phyloP scores from a whole-genome alignment of 1,140 invertebrate species.

The Drosophila micromelanica region DNA sequence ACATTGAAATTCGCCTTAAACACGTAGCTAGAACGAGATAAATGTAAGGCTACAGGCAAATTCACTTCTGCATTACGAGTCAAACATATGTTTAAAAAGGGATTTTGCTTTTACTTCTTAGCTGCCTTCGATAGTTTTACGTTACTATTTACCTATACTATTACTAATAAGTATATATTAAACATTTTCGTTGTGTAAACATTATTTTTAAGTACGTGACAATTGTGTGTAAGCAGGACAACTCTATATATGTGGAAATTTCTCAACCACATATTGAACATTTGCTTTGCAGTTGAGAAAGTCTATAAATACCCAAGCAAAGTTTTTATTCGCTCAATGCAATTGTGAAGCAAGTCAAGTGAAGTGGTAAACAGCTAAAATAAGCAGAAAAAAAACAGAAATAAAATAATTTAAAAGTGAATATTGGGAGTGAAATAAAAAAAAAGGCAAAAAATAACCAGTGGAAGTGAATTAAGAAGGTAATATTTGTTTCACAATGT shows the following conservation, averaged over 20 bases:
- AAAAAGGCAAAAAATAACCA: constrained; percentile 4
- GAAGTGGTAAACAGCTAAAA: background rate
- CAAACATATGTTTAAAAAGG: background rate
- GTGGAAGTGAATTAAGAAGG: background rate
- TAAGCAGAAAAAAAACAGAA: constrained; percentile 8
- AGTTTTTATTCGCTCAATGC: background rate
- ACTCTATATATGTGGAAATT: background rate
- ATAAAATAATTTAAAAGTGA: constrained; percentile 5
- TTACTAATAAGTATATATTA: background rate
- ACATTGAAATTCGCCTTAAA: background rate
- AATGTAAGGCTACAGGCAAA: background rate
- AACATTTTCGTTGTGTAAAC: background rate
- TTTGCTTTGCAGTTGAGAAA: constrained; percentile 20
- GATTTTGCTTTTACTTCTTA: too few relatives aligned
- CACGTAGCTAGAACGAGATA: constrained; percentile 8
- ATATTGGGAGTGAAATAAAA: background rate
- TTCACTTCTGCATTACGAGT: constrained; percentile 21
- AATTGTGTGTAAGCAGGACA: constrained; percentile 8
- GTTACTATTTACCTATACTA: background rate
- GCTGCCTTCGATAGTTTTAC: background rate
- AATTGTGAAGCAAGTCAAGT: constrained; percentile 18
- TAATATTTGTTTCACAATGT: background rate
- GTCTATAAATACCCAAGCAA: constrained; percentile 27
- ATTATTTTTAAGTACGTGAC: background rate
- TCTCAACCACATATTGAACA: background rate